Conservation (phyloP, 2,888 invertebrate genomes). For the Phasia obesa region DNA sequence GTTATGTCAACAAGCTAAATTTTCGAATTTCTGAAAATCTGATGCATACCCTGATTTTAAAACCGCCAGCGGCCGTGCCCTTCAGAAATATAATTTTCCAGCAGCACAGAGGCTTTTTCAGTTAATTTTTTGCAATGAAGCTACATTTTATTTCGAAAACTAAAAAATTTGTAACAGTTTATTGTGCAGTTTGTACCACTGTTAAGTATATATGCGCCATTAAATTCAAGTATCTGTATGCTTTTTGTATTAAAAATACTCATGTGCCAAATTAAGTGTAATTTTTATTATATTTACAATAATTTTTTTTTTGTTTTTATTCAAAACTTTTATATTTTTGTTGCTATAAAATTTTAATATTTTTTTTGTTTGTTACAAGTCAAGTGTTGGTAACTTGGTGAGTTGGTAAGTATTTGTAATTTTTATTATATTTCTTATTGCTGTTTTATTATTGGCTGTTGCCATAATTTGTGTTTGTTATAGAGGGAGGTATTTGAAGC, state of each 20-base stretch:
- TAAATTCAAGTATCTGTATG: neutral
- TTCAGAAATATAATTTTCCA: too few relatives aligned
- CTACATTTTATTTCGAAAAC: too few relatives aligned
- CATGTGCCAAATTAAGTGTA: conserved; percentile 72
- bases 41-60: too few relatives aligned
- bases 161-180: too few relatives aligned
- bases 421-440: conserved; percentile 6
- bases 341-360: conserved; percentile 21
- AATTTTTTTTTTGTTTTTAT: conserved; percentile 7
- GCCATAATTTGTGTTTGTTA: neutral
- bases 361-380: conserved; percentile 52
- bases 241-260: conserved; percentile 54
- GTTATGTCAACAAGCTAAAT: too few relatives aligned
- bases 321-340: neutral
- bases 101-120: too few relatives aligned
- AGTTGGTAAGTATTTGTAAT: conserved; percentile 15
- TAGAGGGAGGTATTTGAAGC: too few relatives aligned
- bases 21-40: too few relatives aligned
- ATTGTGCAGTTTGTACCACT: neutral
- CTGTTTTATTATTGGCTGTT: conserved; percentile 8
- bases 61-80: too few relatives aligned
- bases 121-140: too few relatives aligned
- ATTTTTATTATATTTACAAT: conserved; percentile 58
- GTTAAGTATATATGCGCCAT: neutral
- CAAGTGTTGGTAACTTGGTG: conserved; percentile 37